A percentile compares a stretch with the other conserved stretches of the same genome.
Evolutionary conservation across 1,140 invertebrate species (phyloP).

Genomic region (Trachymyrmex cornetzi): DNA sequence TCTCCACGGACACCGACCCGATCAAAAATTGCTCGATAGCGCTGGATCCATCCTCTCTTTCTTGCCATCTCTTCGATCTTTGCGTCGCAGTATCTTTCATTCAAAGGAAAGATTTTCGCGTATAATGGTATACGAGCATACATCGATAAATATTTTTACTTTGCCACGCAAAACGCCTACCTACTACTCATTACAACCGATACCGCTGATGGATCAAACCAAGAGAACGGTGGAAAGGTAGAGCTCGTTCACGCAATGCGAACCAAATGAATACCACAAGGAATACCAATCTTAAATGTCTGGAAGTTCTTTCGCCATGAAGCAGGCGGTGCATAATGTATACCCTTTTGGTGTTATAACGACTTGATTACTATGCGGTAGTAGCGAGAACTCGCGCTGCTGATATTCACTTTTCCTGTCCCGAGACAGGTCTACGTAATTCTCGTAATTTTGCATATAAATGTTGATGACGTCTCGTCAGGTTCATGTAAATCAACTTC

Average conservation of each 20-base stretch:
- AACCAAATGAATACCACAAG: constrained; percentile 14
- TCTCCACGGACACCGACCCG: constrained; percentile 26
- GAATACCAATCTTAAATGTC: constrained; percentile 49
- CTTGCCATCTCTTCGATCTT: neutral
- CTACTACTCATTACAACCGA: constrained; percentile 28
- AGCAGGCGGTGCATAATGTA: constrained; percentile 59
- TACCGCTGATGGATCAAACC: constrained; percentile 35
- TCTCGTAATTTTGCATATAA: constrained; percentile 9
- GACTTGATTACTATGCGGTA: constrained; percentile 62
- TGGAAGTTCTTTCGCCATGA: constrained; percentile 29
- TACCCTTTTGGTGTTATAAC: constrained; percentile 61
- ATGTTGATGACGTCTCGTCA: constrained; percentile 15
- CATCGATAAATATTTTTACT: constrained; percentile 23
- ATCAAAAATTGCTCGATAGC: constrained; percentile 45
- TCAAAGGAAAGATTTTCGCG: constrained; percentile 14
- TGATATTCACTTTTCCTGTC: constrained; percentile 18
- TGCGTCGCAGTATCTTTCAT: neutral
- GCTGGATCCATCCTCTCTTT: neutral
- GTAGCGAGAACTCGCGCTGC: constrained; percentile 8
- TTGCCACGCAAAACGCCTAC: constrained; percentile 69
- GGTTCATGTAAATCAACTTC: constrained; percentile 2
- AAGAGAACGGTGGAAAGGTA: neutral
- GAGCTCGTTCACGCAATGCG: constrained; percentile 2
- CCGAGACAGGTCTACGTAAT: neutral
- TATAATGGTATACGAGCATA: neutral